Percentiles rank a stretch among this genome's conserved stretches.
These are phyloP conservation scores for Octopus bimaculoides DNA, from an alignment of 1,140 invertebrate species.

Conservation along the genomic window DNA sequence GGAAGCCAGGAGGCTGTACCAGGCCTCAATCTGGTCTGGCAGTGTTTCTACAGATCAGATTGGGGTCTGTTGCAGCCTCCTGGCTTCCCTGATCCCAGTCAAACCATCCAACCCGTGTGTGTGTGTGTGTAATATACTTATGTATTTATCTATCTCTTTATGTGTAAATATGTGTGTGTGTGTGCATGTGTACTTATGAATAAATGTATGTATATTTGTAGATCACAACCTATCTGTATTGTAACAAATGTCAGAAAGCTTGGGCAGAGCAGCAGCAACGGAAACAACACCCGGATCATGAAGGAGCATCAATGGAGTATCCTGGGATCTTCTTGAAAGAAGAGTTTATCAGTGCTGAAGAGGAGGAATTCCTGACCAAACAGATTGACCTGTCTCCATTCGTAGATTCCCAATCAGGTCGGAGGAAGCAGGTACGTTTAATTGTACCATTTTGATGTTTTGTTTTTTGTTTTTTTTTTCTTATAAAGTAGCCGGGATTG, in stretches of 20 bases:
- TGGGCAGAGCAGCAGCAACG: slow-evolving; percentile 6
- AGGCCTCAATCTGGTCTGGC: too few species aligned
- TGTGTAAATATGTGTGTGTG: too few species aligned
- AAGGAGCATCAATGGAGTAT: slow-evolving; percentile 31
- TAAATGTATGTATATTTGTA: too few species aligned
- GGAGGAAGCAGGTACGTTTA: slow-evolving; percentile 78
- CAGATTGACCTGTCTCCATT: slow-evolving; percentile 80
- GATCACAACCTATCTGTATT: slow-evolving; percentile 19
- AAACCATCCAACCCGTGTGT: too few species aligned
- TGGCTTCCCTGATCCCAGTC: too few species aligned
- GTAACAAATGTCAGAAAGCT: slow-evolving; percentile 22
- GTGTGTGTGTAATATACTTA: too few species aligned
- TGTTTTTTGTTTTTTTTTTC: not conserved
- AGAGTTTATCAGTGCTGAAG: slow-evolving; percentile 73
- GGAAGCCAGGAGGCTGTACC: too few species aligned
- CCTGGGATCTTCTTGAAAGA: slow-evolving; percentile 57
- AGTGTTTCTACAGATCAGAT: too few species aligned
- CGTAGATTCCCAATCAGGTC: slow-evolving; percentile 91
- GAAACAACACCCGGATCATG: slow-evolving; percentile 13
- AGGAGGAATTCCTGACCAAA: slow-evolving; percentile 69
- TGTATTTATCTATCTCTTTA: too few species aligned
- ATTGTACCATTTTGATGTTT: not conserved
- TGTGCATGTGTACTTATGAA: too few species aligned
- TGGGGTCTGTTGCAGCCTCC: too few species aligned
- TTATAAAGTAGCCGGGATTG: too few species aligned